Evolutionary conservation across 2,797 vertebrate genomes (phyloP), one percentile per base, ranked within the genome.

Genomic region (Huso huso): DNA sequence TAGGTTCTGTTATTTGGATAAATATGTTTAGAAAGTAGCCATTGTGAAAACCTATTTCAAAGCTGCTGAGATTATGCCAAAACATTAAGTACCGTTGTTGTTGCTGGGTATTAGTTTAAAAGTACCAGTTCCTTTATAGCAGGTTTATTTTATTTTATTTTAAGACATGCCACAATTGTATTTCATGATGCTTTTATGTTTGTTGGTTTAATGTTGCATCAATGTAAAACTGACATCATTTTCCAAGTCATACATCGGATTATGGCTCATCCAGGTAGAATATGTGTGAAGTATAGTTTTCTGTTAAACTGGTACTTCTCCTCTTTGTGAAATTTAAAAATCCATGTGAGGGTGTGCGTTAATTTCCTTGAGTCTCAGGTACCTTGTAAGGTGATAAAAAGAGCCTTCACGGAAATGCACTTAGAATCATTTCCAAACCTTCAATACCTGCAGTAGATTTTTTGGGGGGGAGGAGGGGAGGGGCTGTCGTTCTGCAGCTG

Each of bases 61-160:
- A 86, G 90, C 89, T 90, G 89, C 89, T 90, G 67, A 87, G 85
- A 81, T 83, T 79, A 90, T 87, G 86, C 89, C 88, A 90, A 92
- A 91, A 87, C 78, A 78, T 79, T 63, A 63, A 67, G 75, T 49
- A 74, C 73, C 82, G 77, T 81, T 57, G 64, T n/a, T 37, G 9
- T 65, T 63, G 61, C 61, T 62, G 10, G 60, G 37, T 71, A 37
- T 37, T 37, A 37, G 23, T 37, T 37, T 37, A 37, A 37, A 37
- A 37, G 23, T 37, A 37, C 15, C 15, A 18, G 15, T 18, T 18
- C 15, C 15, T 18, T 18, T 18, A 18, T 18, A 18, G 23, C 23
- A 37, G 23, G 23, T 37, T 37, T 37, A 37, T 37, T 37, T 37
- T 37, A 37, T 37, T 37, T 37, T 37, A 37, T 37, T 37, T 37